Base-by-base conservation (phyloP, 1,140 invertebrate genomes). In the Musca vetustissima region DNA sequence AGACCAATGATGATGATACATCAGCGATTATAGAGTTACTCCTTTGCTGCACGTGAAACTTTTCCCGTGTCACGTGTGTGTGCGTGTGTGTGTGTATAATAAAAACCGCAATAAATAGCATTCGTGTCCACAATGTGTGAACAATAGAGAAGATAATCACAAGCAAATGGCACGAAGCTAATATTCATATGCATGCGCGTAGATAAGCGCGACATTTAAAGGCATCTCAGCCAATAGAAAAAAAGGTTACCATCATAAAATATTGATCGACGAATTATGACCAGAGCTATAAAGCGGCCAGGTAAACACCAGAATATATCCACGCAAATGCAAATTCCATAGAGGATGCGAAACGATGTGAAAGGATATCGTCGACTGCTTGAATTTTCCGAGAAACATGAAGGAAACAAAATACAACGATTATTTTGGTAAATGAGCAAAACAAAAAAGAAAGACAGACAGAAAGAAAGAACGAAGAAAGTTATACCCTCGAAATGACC, bases 31-130 rank as follows among this genome's bases (percentile, higher is more conserved):
- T n/a, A n/a, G n/a, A n/a, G n/a, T n/a, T n/a, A n/a, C n/a, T n/a
- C n/a, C n/a, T n/a, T n/a, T n/a, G n/a, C n/a, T n/a, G n/a, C n/a
- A n/a, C n/a, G n/a, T n/a, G n/a, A n/a, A n/a, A 28, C 28, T 28
- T 28, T 28, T 28, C 28, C 3, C 13, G 36, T 43, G 36, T 43
- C 66, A 67, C 66, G 66, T 55, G 66, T 14, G 24, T 15, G n/a
- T 28, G 28, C 66, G 66, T 28, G 66, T n/a, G 25, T 17, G 66
- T 48, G 66, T n/a, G 25, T 17, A 25, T 36, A 67, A 67, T 67
- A 67, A 67, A 67, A 67, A 55, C 66, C 66, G 66, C 66, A 67
- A 67, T 67, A 67, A 67, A n/a, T 6, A 50, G 13, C 66, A 67
- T 67, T 43, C 66, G 66, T 25, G 66, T 17, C 49, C 22, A 67